These are phyloP conservation scores for Calypte anna DNA, from an alignment of 2,113 vertebrate species.

Conservation along the genomic window DNA sequence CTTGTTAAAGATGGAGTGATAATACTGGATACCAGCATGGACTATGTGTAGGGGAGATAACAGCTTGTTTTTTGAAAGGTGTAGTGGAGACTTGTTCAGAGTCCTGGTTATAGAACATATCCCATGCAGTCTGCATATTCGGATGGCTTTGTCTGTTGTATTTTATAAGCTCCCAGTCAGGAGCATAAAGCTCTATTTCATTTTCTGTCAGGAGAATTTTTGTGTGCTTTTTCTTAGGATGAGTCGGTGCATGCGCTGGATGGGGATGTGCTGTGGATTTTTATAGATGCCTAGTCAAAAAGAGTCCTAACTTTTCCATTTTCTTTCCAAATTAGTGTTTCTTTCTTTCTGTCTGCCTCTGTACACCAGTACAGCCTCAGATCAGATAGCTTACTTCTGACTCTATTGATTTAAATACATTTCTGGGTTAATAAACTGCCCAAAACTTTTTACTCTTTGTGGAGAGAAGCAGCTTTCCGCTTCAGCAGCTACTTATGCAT, in stretches of 20 bases:
- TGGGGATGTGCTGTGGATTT: neutral
- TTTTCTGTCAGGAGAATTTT: neutral
- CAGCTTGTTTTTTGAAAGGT: neutral
- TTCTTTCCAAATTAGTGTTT: neutral
- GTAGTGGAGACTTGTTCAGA: neutral
- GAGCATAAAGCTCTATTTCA: neutral
- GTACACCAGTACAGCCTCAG: neutral
- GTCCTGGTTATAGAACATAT: neutral
- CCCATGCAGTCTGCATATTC: neutral
- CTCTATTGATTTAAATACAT: neutral
- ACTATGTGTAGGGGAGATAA: neutral
- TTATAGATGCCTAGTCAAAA: neutral
- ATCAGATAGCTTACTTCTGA: neutral
- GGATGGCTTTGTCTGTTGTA: neutral
- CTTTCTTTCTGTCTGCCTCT: neutral
- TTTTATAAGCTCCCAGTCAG: neutral
- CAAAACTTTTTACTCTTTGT: neutral
- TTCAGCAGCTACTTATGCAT: slow-evolving; percentile 13
- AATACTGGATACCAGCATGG: neutral
- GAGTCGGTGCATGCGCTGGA: neutral
- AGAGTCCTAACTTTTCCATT: neutral
- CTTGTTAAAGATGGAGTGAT: neutral
- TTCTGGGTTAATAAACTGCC: neutral
- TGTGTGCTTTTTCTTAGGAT: neutral
- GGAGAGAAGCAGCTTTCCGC: slow-evolving; percentile 6